phyloP scores from a whole-genome alignment of 2,797 vertebrate genomes.

The Hypotaenidia philippensis region DNA sequence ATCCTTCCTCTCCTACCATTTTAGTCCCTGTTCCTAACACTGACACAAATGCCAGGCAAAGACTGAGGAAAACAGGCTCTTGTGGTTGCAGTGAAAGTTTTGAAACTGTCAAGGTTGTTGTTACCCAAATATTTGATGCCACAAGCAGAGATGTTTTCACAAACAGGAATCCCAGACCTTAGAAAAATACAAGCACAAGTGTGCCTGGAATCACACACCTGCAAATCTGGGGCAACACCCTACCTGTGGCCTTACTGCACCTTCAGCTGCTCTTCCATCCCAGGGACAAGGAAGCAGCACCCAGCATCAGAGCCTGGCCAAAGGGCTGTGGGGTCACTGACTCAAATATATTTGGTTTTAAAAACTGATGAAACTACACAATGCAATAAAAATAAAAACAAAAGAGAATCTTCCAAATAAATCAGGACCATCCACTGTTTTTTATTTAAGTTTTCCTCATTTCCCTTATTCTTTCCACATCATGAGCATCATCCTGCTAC shows the following conservation, averaged over 20 bases:
- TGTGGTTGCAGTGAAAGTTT: neutral
- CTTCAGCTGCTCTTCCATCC: neutral
- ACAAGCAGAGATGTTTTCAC: neutral
- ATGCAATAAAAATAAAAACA: neutral
- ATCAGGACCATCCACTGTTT: neutral
- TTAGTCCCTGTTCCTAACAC: neutral
- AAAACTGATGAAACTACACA: neutral
- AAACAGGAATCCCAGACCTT: neutral
- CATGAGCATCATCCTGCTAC: neutral
- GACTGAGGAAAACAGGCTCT: neutral
- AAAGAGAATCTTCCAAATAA: neutral
- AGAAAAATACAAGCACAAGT: fast-evolving
- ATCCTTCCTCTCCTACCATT: neutral
- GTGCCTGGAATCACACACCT: neutral
- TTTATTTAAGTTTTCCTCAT: neutral
- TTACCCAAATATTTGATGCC: neutral
- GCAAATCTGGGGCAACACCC: neutral
- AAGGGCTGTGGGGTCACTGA: neutral
- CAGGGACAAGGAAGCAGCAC: neutral
- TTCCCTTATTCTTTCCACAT: neutral
- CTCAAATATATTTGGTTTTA: neutral
- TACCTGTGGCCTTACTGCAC: neutral
- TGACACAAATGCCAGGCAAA: neutral
- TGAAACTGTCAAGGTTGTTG: neutral
- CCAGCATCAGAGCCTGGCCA: neutral